phyloP scores from a whole-genome alignment of 2,797 vertebrate species.

The Valencia hispanica region DNA sequence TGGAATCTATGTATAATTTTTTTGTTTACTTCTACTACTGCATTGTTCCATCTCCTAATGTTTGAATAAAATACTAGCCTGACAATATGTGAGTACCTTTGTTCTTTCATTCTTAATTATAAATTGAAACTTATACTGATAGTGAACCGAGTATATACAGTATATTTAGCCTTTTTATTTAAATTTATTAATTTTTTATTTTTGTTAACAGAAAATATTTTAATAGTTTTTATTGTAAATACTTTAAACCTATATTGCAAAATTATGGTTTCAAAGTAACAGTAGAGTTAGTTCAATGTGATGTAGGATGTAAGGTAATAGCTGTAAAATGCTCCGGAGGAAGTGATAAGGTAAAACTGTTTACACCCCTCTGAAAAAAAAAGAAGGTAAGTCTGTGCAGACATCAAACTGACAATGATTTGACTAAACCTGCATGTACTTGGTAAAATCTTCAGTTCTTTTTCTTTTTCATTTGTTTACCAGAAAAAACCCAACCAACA shows the following conservation, averaged over 20 bases:
- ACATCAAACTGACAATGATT: accelerated
- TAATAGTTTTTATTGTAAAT: neutral
- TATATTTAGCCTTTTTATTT: neutral
- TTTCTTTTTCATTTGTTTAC: neutral
- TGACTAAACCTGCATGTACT: neutral
- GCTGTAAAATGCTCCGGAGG: neutral
- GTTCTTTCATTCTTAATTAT: neutral
- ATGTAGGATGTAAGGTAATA: neutral
- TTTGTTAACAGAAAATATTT: neutral
- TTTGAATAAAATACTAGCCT: neutral
- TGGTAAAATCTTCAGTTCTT: neutral
- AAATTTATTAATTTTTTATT: neutral
- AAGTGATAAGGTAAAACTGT: neutral
- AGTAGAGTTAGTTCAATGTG: neutral
- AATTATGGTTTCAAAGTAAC: neutral
- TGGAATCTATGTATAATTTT: neutral
- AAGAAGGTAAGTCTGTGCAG: neutral
- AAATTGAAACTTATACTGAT: neutral
- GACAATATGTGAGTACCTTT: neutral
- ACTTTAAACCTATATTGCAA: neutral
- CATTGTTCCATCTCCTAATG: neutral
- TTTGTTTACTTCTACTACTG: neutral
- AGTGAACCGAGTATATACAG: neutral
- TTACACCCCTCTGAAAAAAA: neutral
- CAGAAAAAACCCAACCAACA: neutral